These are phyloP conservation scores for Uria lomvia DNA, from an alignment of 2,113 vertebrate genomes.

Conservation along the genomic window DNA sequence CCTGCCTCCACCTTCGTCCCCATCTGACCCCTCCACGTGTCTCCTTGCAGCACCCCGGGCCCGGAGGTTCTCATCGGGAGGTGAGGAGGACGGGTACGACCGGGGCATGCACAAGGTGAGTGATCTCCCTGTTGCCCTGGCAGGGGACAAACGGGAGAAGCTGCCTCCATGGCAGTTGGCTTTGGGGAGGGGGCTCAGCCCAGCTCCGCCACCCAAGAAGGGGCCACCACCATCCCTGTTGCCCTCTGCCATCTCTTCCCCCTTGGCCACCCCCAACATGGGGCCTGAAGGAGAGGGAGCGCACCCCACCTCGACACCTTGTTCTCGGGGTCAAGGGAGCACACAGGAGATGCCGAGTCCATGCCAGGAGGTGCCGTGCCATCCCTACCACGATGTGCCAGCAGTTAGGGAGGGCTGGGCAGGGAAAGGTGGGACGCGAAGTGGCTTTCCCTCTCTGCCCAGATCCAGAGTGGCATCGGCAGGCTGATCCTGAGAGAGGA, in stretches of 20 bases:
- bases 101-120: conserved; percentile 83
- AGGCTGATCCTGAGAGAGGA: conserved; percentile 98
- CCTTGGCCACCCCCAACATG: fast-evolving
- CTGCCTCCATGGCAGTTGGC: fast-evolving
- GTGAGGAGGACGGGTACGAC: conserved; percentile 82
- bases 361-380: fast-evolving
- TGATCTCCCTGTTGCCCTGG: background rate
- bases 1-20: background rate
- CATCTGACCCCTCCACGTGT: background rate
- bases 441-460: background rate
- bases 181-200: background rate
- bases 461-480: conserved; percentile 96
- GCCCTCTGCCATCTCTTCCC: background rate
- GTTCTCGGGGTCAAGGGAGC: background rate
- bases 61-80: conserved; percentile 83
- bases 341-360: background rate
- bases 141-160: background rate
- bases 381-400: fast-evolving
- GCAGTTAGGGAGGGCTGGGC: fast-evolving
- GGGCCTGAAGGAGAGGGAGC: background rate
- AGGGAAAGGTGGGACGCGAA: background rate
- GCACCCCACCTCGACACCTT: background rate
- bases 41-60: conserved; percentile 74
- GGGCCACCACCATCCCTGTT: background rate
- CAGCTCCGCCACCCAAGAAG: background rate